Evolutionary conservation across 2,888 invertebrate genomes (phyloP).

Genomic region (Orchesella flavescens): DNA sequence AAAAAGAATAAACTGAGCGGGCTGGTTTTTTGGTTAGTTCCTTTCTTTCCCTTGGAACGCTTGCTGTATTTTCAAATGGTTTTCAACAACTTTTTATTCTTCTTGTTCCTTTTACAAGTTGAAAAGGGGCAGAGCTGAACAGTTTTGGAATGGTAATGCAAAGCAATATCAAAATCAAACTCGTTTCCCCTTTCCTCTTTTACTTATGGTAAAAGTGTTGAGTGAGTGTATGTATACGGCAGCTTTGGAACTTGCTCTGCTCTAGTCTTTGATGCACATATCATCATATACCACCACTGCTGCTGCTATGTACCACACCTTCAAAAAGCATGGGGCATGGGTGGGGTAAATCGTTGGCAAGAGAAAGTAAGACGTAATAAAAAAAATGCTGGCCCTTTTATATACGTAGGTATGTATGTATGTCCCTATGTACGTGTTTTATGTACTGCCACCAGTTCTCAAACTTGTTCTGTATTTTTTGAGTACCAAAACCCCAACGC

Average conservation of each 20-base stretch:
- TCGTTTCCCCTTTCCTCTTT: slow-evolving; percentile 13
- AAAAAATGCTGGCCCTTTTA: slow-evolving; percentile 49
- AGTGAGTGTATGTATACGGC: neutral
- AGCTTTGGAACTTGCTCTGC: neutral
- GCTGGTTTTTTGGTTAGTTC: neutral
- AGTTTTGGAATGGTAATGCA: slow-evolving; percentile 17
- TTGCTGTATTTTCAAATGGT: slow-evolving; percentile 34
- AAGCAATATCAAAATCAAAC: neutral
- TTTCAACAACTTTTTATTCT: slow-evolving; percentile 46
- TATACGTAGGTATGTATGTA: slow-evolving; percentile 54
- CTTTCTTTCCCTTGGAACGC: slow-evolving; percentile 40
- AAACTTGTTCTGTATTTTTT: slow-evolving; percentile 10
- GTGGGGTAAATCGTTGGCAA: slow-evolving; percentile 66
- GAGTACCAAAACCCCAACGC: slow-evolving; percentile 4
- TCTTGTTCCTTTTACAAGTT: neutral
- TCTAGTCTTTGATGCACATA: slow-evolving; percentile 29
- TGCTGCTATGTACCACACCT: slow-evolving; percentile 56
- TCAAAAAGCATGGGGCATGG: slow-evolving; percentile 59
- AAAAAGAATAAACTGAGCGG: slow-evolving; percentile 36
- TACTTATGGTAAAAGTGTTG: slow-evolving; percentile 18
- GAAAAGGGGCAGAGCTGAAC: slow-evolving; percentile 23
- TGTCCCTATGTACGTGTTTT: slow-evolving; percentile 38
- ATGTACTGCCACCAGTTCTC: neutral
- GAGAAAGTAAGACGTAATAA: slow-evolving; percentile 65
- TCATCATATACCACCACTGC: neutral